Base-by-base conservation (phyloP, 2,888 invertebrate genomes). In the Cheilosia vulpina region DNA sequence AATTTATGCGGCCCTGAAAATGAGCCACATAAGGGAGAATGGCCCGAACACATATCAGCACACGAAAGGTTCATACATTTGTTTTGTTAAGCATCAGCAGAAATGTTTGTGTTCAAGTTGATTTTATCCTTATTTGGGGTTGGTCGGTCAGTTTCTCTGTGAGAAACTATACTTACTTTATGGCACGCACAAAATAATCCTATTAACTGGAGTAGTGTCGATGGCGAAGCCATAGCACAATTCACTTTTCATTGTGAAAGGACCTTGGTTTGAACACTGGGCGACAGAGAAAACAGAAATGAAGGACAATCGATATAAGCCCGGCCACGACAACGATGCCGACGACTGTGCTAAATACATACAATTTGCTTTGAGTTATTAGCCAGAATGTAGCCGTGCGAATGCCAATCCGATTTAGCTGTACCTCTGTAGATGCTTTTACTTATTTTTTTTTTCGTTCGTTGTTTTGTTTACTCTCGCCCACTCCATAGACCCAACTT, bases 281-380 rank as follows among this genome's bases (percentile, higher is more conserved):
- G 19, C 13, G 13, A 24, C 21, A 21, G 17, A 38, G n/a, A 68
- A 17, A 24, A 27, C n/a, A 3, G 19, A 68, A 45, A 15, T 13
- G 15, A 38, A 50, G 27, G 15, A 71, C 52, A 65, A 79, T 57
- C 77, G 47, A 69, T 69, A 77, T 63, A 77, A 47, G 31, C 66
- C 50, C 13, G 15, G n/a, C 50, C 15, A 43, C 60, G 27, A 43
- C 38, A 2, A 41, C 52, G 21, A n/a, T n/a, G 24, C 2, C 52
- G 41, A 34, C 52, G 11, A 17, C 62, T 80, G 66, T 38, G 38
- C 53, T 80, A 55, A 66, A 73, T 80, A 53, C 73, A 73, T 66
- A 68, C 38, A 75, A 80, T 80, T 75, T 68, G 43, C 47, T 68
- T 63, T 62, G 62, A 57, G 41, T 75, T 68, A 80, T 69, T 75